phyloP scores from a whole-genome alignment of 2,888 invertebrate species.

The Drosophila affinis region DNA sequence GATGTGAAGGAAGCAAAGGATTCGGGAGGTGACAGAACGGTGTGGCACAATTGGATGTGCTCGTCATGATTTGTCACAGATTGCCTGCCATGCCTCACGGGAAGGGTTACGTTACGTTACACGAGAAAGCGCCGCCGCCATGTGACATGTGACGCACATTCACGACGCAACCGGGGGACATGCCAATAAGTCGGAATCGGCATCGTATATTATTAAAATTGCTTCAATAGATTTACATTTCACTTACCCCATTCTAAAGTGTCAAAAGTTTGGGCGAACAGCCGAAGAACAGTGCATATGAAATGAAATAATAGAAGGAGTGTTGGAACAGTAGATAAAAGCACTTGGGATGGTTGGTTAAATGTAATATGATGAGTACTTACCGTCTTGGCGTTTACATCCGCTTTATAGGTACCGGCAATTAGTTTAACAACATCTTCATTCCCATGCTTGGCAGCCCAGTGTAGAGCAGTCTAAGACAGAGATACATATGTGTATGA shows the following conservation, averaged over 20 bases:
- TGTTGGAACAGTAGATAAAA: conserved; percentile 2
- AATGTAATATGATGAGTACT: conserved; percentile 2
- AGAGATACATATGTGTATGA: conserved; percentile 66
- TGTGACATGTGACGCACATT: conserved; percentile 73
- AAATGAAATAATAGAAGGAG: conserved; percentile 12
- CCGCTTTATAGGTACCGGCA: conserved; percentile 93
- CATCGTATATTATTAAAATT: conserved; percentile 67
- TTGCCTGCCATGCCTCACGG: conserved; percentile 54
- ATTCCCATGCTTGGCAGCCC: conserved; percentile 98
- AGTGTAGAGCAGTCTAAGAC: conserved; percentile 95
- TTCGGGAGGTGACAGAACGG: conserved; percentile 39
- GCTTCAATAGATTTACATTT: conserved; percentile 46
- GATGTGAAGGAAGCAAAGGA: conserved; percentile 53
- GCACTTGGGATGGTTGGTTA: not conserved
- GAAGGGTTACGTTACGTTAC: conserved; percentile 63
- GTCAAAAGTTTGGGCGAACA: conserved; percentile 43
- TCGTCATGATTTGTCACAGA: conserved; percentile 74
- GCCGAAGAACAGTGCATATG: conserved; percentile 20
- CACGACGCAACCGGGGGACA: conserved; percentile 67
- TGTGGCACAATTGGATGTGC: conserved; percentile 67
- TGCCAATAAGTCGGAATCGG: conserved; percentile 62
- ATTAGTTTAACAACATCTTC: conserved; percentile 95
- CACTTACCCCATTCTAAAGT: conserved; percentile 82
- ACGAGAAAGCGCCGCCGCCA: no score
- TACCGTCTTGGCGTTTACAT: conserved; percentile 94